Conservation (phyloP, 1,140 invertebrate genomes). For the Halesus radiatus region DNA sequence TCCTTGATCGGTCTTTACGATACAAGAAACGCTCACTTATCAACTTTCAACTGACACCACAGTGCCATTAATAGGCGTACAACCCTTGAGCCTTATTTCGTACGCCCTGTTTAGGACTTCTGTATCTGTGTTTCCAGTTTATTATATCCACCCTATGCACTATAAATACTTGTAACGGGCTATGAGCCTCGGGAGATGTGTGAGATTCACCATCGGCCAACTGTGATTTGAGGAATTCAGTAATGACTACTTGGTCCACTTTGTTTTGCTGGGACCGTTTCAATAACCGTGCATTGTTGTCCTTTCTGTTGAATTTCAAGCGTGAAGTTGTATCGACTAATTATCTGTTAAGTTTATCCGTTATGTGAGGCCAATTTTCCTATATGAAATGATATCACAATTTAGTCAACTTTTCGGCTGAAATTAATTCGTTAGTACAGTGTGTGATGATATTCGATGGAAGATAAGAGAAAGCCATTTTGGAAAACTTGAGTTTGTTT, state of each 20-base stretch:
- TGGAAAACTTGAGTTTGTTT: slow-evolving; percentile 13
- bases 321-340: background rate
- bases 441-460: background rate
- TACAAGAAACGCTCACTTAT: too few relatives aligned
- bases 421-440: background rate
- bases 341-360: background rate
- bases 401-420: background rate
- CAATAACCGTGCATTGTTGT: background rate
- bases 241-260: background rate
- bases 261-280: background rate
- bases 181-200: background rate
- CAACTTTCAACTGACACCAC: too few relatives aligned
- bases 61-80: too few relatives aligned
- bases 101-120: background rate
- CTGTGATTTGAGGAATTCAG: background rate
- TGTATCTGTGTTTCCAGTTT: background rate
- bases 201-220: background rate
- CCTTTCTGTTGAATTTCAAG: too few relatives aligned
- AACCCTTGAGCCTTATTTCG: too few relatives aligned
- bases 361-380: background rate
- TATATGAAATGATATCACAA: background rate
- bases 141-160: background rate
- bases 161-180: background rate
- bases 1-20: too few relatives aligned
- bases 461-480: background rate